Evolutionary conservation across 2,888 invertebrate genomes (phyloP), one percentile per base, ranked within the genome.

Genomic region (Temnothorax rugatulus): DNA sequence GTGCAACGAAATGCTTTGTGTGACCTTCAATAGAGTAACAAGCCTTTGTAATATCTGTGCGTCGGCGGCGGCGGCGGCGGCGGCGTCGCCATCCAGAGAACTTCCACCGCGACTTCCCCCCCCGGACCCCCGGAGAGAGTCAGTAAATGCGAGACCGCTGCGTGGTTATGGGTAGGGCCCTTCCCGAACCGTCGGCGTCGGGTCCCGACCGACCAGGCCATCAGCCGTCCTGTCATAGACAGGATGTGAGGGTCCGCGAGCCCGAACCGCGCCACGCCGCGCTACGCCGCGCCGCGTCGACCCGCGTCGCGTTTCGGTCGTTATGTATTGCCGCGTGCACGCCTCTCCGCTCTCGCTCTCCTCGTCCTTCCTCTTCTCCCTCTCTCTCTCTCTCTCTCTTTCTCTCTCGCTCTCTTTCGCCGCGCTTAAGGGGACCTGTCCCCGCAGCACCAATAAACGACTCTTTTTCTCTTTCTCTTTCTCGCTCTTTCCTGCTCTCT

Each of bases 231-330:
- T 93, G 93, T 93, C 94, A 94, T 93, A 93, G 94, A 94, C 94
- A 94, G 94, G 94, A 94, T 94, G 94, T 89, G 94, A 94, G 94
- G 94, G 94, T 94, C 94, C 94, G 94, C 93, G 93, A 91, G 92
- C 88, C 89, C 91, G 90, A 89, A 88, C 91, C 90, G 91, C 88
- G 89, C 34, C 77, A 82, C 76, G 86, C 81, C 61, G 75, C 84
- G 75, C 76, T 38, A 50, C 71, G 71, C 52, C 25, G 29, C 71
- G 50, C 57, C 68, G 61, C 85, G 66, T 41, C 66, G 15, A 47
- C 66, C 68, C 29, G 73, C 41, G 57, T 57, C 57, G 57, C 76
- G 64, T 71, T 64, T 69, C 76, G 64, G 83, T 77, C 83, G 54
- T 61, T 64, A 73, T 69, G 54, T 85, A 86, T 69, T 54, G 74